Evolutionary conservation across 2,888 invertebrate genomes (phyloP), one percentile per base, ranked within the genome.

Genomic region (Neria commutata): DNA sequence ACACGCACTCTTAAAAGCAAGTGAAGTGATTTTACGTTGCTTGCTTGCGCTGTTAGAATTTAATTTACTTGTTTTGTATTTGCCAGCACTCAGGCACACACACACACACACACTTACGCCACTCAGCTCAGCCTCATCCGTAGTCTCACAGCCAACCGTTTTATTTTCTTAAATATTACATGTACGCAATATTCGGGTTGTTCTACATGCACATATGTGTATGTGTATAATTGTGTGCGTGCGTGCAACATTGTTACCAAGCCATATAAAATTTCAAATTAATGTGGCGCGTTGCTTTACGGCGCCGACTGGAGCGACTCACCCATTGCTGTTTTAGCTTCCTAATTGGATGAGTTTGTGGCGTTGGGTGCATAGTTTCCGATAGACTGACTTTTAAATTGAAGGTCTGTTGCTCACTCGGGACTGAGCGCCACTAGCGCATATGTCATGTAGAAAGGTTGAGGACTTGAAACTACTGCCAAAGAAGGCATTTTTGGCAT

Each of bases 11-110:
- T 29, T 42, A 42, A 25, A 50, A 29, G 29, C 6, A 11, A 11
- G 29, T 6, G 6, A 50, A 33, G 23, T 34, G 29, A 45, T 23
- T 48, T 55, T 24, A 16, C n/a, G 34, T 24, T 55, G 40, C 53
- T 40, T 42, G 6, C 50, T 42, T 3, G 21, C 4, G 4, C 21
- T 42, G 42, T 21, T 8, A 42, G n/a, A 42, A 42, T 42, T 3
- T 8, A 42, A 19, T 42, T 42, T 42, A 42, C 42, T 42, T 42
- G 42, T n/a, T 37, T 6, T 42, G 4, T 3, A 6, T 42, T 6
- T 42, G 14, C 42, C 19, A 8, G 11, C 51, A 37, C 37, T 11
- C 45, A 53, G 16, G 45, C 25, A 16, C 53, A 52, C 42, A 40
- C 40, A 21, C 24, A 19, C 25, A 53, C 53, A 19, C 1, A 53